Evolutionary conservation across 2,797 vertebrate species (phyloP).

Genomic region (Moxostoma hubbsi): DNA sequence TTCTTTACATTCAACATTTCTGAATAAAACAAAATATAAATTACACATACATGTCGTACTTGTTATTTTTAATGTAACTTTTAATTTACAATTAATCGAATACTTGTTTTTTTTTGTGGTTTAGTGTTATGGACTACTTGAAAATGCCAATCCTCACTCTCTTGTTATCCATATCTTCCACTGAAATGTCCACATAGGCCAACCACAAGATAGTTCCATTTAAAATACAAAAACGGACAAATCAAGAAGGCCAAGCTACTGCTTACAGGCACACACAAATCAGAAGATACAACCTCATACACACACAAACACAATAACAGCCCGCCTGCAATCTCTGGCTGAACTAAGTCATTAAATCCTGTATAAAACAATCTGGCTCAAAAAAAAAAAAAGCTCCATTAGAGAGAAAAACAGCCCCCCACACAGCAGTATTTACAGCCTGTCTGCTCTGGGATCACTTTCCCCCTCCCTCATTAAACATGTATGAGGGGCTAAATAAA

Average conservation of each 20-base stretch:
- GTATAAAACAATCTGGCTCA: constrained; percentile 46
- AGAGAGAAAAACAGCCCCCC: constrained; percentile 45
- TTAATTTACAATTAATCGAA: too few species aligned
- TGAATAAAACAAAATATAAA: too few species aligned
- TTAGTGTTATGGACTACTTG: background rate
- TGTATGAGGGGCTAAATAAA: constrained; percentile 60
- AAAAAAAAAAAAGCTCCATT: constrained; percentile 32
- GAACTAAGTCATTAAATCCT: constrained; percentile 56
- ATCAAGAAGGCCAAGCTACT: constrained; percentile 18
- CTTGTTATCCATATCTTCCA: background rate
- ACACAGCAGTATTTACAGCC: constrained; percentile 42
- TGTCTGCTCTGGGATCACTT: constrained; percentile 53
- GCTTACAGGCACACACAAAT: constrained; percentile 28
- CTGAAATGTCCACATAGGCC: background rate
- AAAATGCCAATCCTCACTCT: background rate
- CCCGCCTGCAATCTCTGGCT: constrained; percentile 41
- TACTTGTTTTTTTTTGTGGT: too few species aligned
- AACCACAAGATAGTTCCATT: background rate
- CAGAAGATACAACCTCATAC: constrained; percentile 1
- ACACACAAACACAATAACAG: constrained; percentile 11
- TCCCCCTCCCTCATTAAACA: constrained; percentile 57
- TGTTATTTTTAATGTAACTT: too few species aligned
- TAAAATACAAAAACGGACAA: constrained; percentile 14
- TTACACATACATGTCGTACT: too few species aligned
- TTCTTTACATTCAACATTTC: too few species aligned